These are phyloP conservation scores for Sogatella furcifera DNA, from an alignment of 1,140 invertebrate genomes.

Conservation along the genomic window DNA sequence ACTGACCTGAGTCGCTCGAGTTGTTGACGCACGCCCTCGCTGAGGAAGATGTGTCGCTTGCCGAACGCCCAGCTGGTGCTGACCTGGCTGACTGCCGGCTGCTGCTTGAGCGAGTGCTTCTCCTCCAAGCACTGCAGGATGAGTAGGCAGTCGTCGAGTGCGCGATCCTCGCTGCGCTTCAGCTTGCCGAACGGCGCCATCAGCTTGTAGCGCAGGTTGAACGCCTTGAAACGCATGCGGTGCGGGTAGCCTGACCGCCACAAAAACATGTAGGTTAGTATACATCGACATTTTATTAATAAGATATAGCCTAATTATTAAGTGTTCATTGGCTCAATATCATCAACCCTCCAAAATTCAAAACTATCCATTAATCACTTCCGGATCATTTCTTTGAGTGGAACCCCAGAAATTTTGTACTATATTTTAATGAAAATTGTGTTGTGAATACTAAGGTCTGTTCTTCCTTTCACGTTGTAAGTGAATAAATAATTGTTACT, in stretches of 20 bases:
- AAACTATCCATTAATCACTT: too few species aligned
- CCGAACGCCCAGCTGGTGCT: conserved; percentile 81
- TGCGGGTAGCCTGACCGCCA: conserved; percentile 67
- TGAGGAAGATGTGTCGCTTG: conserved; percentile 82
- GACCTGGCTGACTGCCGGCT: conserved; percentile 25
- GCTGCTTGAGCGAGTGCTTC: conserved; percentile 30
- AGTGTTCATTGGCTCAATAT: too few species aligned
- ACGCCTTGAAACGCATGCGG: conserved; percentile 90
- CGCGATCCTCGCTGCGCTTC: conserved; percentile 65
- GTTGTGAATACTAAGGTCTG: too few species aligned
- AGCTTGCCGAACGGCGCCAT: conserved; percentile 66
- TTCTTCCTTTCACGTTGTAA: too few species aligned
- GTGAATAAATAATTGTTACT: too few species aligned
- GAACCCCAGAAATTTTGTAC: too few species aligned
- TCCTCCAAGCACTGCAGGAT: conserved; percentile 53
- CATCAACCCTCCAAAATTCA: too few species aligned
- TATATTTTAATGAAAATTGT: too few species aligned
- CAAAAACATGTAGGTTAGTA: neutral
- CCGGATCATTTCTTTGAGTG: too few species aligned
- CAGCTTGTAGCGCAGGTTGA: conserved; percentile 72
- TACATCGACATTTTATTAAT: too few species aligned
- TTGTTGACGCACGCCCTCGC: conserved; percentile 83
- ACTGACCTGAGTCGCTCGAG: conserved; percentile 52
- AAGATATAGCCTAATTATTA: too few species aligned
- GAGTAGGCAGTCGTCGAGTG: conserved; percentile 64